Evolutionary conservation across 2,797 vertebrate species (phyloP).

Genomic region (Macroramphosus scolopax): DNA sequence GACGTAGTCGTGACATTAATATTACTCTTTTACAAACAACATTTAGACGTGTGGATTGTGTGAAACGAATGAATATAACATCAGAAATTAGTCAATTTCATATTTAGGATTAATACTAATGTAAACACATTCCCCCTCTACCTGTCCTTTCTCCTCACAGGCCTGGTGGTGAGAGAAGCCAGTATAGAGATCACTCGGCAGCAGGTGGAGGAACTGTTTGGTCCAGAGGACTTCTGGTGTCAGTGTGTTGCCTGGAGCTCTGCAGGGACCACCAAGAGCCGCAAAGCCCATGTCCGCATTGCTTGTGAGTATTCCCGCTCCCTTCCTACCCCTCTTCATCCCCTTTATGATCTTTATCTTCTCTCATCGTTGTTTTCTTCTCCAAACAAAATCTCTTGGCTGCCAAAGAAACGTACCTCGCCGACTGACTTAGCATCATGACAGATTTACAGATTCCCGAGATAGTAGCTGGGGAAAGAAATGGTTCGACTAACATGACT

Average conservation of each 20-base stretch:
- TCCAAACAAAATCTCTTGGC: constrained; percentile 44
- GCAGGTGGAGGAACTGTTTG: constrained; percentile 97
- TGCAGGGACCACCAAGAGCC: constrained; percentile 95
- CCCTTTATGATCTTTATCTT: constrained; percentile 35
- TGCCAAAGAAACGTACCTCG: constrained; percentile 37
- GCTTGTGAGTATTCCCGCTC: constrained; percentile 92
- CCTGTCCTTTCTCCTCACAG: constrained; percentile 69
- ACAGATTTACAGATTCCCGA: constrained; percentile 54
- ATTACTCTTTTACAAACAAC: too few species aligned
- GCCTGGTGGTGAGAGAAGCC: constrained; percentile 94
- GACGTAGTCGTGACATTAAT: too few species aligned
- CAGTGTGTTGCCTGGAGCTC: constrained; percentile 99
- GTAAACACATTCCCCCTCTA: too few species aligned
- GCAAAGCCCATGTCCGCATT: constrained; percentile 94
- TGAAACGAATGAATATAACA: constrained; percentile 3
- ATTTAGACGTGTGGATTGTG: neutral
- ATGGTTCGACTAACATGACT: constrained; percentile 36
- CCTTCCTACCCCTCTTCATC: too few species aligned
- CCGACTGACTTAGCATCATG: constrained; percentile 22
- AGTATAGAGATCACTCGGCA: constrained; percentile 98
- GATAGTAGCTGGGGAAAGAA: constrained; percentile 34
- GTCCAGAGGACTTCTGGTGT: constrained; percentile 98
- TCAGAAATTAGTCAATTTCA: too few species aligned
- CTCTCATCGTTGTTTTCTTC: constrained; percentile 43
- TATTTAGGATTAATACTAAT: too few species aligned